These are phyloP conservation scores for Cylindroiulus punctatus DNA, from an alignment of 2,888 invertebrate genomes.

Conservation along the genomic window DNA sequence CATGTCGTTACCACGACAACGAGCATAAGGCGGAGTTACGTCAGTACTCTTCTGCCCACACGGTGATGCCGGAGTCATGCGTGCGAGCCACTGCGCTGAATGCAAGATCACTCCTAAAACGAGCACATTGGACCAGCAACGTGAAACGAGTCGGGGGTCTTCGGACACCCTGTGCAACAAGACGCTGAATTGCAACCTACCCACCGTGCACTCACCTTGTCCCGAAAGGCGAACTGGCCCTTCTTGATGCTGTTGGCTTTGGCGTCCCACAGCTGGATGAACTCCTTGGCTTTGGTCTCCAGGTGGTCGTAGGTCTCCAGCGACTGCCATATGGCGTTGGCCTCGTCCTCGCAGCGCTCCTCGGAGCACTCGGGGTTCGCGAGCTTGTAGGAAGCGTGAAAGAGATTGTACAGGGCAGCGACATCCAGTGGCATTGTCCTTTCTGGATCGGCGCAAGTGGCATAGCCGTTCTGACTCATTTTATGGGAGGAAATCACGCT, in stretches of 20 bases:
- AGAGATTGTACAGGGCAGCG: not conserved
- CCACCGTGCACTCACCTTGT: not conserved
- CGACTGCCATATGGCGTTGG: not conserved
- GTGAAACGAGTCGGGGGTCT: too few species aligned
- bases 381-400: not conserved
- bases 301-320: not conserved
- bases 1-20: not conserved
- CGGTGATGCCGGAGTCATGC: too few species aligned
- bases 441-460: not conserved
- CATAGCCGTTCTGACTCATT: not conserved
- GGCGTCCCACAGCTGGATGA: not conserved
- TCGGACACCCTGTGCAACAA: not conserved
- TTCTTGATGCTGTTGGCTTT: not conserved
- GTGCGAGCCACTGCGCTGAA: too few species aligned
- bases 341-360: not conserved
- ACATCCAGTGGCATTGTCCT: not conserved
- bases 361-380: not conserved
- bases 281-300: not conserved
- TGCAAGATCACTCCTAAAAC: too few species aligned
- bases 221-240: not conserved
- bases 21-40: not conserved
- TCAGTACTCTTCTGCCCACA: too few species aligned
- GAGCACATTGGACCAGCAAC: too few species aligned
- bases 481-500: not conserved
- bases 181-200: not conserved